Evolutionary conservation across 2,888 invertebrate species (phyloP).

Genomic region (Epirrhoe tristata): DNA sequence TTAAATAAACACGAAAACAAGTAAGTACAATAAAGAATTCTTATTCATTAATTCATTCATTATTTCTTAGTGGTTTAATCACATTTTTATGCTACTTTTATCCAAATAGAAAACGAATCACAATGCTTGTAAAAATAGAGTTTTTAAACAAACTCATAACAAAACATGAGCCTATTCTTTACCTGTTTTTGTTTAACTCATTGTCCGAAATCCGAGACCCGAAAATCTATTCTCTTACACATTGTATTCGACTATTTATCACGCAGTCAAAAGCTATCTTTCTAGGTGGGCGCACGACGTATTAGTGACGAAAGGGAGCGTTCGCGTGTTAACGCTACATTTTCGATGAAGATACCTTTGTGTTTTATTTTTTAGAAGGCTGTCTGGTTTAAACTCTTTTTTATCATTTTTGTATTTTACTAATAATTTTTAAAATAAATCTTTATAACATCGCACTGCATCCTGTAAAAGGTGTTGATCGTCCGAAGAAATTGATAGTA

Average conservation of each 20-base stretch:
- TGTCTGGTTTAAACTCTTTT: not conserved
- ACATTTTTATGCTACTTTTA: too few species aligned
- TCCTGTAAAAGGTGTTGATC: too few species aligned
- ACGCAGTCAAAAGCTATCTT: slow-evolving; percentile 33
- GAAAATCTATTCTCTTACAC: not conserved
- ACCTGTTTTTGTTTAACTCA: not conserved
- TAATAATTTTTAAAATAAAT: too few species aligned
- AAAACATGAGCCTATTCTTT: not conserved
- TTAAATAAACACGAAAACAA: too few species aligned
- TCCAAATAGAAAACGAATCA: too few species aligned
- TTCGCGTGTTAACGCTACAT: slow-evolving; percentile 28
- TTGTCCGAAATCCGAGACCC: not conserved
- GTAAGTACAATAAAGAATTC: too few species aligned
- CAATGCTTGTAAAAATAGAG: too few species aligned
- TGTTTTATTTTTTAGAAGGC: slow-evolving; percentile 18
- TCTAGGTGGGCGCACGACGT: slow-evolving; percentile 24
- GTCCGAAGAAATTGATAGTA: too few species aligned
- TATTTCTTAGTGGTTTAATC: too few species aligned
- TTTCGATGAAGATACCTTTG: slow-evolving; percentile 19
- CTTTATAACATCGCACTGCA: too few species aligned
- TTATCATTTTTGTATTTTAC: not conserved
- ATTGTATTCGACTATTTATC: slow-evolving; percentile 30
- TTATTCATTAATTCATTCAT: too few species aligned
- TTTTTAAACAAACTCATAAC: not conserved
- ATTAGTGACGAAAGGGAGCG: slow-evolving; percentile 11